These are phyloP conservation scores for Platalea minor DNA, from an alignment of 2,797 vertebrate species.

Conservation along the genomic window DNA sequence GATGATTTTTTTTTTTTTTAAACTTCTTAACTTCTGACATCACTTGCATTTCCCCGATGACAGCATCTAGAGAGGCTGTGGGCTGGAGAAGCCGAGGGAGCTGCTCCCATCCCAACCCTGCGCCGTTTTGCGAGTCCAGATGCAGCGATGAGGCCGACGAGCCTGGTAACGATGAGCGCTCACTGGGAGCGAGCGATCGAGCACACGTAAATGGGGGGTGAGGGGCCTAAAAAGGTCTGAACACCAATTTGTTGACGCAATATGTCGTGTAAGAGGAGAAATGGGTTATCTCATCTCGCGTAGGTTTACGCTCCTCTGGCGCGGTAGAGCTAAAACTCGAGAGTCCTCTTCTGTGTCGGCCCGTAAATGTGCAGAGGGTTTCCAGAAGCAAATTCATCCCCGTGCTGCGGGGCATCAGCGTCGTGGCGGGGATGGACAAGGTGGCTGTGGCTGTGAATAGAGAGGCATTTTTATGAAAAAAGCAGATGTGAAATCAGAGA, in stretches of 20 bases:
- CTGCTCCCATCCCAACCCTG: background rate
- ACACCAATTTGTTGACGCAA: background rate
- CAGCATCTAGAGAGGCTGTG: background rate
- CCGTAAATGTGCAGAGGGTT: background rate
- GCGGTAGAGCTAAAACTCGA: background rate
- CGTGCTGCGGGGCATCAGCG: accelerated
- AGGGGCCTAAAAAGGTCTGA: background rate
- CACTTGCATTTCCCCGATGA: background rate
- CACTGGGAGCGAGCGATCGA: background rate
- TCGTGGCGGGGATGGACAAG: accelerated
- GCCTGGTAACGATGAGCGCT: background rate
- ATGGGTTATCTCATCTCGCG: background rate
- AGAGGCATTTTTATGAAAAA: background rate
- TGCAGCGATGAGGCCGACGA: background rate
- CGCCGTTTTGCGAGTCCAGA: background rate
- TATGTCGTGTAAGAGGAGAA: background rate
- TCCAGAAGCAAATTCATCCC: background rate
- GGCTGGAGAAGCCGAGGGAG: background rate
- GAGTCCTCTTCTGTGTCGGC: background rate
- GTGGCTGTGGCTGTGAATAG: background rate
- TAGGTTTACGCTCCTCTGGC: background rate
- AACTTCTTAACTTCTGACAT: background rate
- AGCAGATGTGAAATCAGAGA: background rate
- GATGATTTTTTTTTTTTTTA: no score
- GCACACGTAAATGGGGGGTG: accelerated